Conservation (phyloP, 2,113 vertebrate genomes). For the Phocoena phocoena region DNA sequence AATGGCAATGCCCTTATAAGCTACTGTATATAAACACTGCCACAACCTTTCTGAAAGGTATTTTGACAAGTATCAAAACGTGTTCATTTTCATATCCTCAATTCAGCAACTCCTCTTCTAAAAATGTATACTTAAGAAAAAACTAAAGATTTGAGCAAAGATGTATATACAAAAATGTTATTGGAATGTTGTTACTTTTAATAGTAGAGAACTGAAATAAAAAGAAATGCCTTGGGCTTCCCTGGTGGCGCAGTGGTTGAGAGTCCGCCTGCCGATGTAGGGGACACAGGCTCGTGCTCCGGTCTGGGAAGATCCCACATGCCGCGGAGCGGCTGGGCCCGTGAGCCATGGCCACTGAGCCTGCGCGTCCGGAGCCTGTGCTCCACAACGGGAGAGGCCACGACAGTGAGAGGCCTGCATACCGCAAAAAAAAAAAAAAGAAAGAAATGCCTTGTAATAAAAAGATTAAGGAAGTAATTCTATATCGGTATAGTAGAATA, state of each 20-base stretch:
- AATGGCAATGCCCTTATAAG: neutral
- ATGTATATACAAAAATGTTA: neutral
- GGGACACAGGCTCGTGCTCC: fast-evolving
- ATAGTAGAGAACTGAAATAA: neutral
- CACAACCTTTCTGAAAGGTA: neutral
- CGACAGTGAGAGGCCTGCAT: no score
- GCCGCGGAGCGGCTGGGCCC: no score
- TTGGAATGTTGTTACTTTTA: neutral
- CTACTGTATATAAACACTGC: neutral
- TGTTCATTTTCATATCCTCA: neutral
- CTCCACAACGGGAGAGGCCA: no score
- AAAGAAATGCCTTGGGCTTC: neutral
- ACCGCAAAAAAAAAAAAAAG: neutral
- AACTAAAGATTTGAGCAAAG: neutral
- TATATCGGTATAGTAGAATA: neutral
- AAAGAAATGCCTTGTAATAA: neutral
- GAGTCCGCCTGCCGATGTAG: no score
- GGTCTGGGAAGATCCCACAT: no score
- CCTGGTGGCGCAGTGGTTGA: no score
- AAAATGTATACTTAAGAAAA: neutral
- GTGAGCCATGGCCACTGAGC: no score
- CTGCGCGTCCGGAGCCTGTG: no score
- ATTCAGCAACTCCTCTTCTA: neutral
- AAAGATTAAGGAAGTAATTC: neutral
- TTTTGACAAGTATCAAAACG: neutral